Conservation (phyloP, 2,888 invertebrate genomes). For the Girardia tigrina region DNA sequence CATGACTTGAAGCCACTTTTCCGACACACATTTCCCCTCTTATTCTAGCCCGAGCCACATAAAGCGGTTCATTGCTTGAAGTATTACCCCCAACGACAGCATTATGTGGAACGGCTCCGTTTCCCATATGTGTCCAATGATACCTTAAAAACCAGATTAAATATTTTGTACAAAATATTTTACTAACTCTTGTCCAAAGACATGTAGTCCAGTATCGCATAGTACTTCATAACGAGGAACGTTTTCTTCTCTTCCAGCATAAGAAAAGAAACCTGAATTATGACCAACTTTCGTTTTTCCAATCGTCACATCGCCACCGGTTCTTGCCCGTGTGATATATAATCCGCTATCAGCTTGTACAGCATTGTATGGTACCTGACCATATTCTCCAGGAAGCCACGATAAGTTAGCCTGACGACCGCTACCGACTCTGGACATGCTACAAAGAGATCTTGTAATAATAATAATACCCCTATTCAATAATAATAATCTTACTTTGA, state of each 20-base stretch:
- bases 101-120: slow-evolving; percentile 11
- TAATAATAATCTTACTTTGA: no score
- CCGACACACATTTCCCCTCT: slow-evolving; percentile 15
- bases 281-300: slow-evolving; percentile 5
- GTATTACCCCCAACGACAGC: slow-evolving; percentile 23
- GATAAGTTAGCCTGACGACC: slow-evolving; percentile 20
- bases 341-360: neutral
- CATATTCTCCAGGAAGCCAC: slow-evolving; percentile 25
- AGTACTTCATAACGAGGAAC: slow-evolving; percentile 24
- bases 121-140: neutral
- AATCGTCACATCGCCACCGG: neutral
- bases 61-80: neutral
- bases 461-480: no score
- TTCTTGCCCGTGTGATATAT: neutral
- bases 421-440: neutral
- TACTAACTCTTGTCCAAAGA: slow-evolving; percentile 25
- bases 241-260: slow-evolving; percentile 16
- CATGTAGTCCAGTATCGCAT: slow-evolving; percentile 20
- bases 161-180: neutral
- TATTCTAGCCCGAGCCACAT: neutral
- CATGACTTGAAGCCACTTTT: slow-evolving; percentile 2
- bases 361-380: slow-evolving; percentile 23
- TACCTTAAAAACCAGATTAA: no score
- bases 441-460: no score
- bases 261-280: neutral